Conservation (phyloP, 2,888 invertebrate species). For the Cyaniris semiargus region DNA sequence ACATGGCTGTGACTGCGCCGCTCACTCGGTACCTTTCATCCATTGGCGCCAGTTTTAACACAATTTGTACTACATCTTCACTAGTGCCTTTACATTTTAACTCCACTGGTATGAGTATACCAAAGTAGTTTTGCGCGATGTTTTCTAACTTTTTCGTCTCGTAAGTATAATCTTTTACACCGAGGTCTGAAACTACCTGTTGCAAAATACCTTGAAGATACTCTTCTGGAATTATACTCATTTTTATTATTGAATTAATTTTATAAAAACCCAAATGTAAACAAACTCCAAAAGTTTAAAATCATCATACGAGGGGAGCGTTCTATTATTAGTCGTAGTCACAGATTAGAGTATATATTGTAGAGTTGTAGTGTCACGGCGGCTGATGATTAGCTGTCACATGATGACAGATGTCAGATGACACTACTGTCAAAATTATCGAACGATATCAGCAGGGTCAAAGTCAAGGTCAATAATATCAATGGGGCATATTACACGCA, state of each 20-base stretch:
- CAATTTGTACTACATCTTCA: constrained; percentile 48
- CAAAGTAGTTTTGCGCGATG: constrained; percentile 71
- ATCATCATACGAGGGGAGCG: neutral
- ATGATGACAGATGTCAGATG: no score
- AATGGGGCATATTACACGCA: no score
- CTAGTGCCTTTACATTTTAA: constrained; percentile 49
- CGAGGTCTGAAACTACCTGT: constrained; percentile 37
- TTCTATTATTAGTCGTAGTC: no score
- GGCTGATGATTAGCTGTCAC: neutral
- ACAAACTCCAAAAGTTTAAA: neutral
- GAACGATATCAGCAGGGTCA: no score
- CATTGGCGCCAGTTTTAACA: constrained; percentile 67
- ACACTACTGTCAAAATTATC: no score
- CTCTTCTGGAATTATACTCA: constrained; percentile 32
- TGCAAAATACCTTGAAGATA: constrained; percentile 41
- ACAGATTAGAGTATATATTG: no score
- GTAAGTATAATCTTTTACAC: constrained; percentile 48
- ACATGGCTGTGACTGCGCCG: constrained; percentile 64
- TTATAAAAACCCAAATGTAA: neutral
- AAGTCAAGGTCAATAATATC: no score
- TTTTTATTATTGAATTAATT: neutral
- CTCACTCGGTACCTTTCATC: constrained; percentile 66
- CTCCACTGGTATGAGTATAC: constrained; percentile 59
- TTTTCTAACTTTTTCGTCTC: constrained; percentile 52
- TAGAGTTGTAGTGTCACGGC: no score